phyloP scores from a whole-genome alignment of 2,797 vertebrate species.

The Coracias cyanogaster region DNA sequence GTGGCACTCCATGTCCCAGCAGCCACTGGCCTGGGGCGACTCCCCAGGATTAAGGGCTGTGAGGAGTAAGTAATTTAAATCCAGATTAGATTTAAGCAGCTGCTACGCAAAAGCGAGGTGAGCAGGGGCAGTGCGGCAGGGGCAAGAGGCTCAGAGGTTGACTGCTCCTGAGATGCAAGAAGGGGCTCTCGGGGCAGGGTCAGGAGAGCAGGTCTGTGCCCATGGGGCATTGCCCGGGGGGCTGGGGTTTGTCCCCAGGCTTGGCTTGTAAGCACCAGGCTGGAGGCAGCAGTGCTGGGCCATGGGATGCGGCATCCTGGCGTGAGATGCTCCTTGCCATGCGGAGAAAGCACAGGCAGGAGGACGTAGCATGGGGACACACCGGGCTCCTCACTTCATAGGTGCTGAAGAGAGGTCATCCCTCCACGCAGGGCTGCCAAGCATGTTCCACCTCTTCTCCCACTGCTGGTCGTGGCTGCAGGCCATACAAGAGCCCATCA shows the following conservation, averaged over 20 bases:
- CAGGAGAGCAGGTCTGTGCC: fast-evolving
- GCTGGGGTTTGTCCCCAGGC: background rate
- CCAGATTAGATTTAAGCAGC: constrained; percentile 60
- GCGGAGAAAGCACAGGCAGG: background rate
- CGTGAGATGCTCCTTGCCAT: background rate
- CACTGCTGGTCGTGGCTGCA: constrained; percentile 67
- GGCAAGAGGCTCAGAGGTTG: background rate
- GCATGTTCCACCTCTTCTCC: constrained; percentile 68
- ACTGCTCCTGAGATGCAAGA: background rate
- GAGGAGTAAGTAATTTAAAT: constrained; percentile 37
- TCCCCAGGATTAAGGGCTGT: constrained; percentile 10
- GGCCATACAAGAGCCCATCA: constrained; percentile 53
- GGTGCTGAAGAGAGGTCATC: background rate
- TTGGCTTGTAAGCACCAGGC: background rate
- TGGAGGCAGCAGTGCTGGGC: background rate
- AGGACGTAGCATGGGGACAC: background rate
- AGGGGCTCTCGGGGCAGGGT: background rate
- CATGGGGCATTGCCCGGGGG: fast-evolving
- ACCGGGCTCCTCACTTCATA: fast-evolving
- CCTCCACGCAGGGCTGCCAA: background rate
- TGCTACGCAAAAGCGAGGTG: background rate
- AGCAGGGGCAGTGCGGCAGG: background rate
- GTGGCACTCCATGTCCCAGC: fast-evolving
- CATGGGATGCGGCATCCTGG: fast-evolving
- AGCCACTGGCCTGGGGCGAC: background rate